A percentile compares a stretch with the other conserved stretches of the same genome.
These are phyloP conservation scores for Thomomys bottae DNA, from an alignment of 2,113 vertebrate genomes.

Conservation along the genomic window DNA sequence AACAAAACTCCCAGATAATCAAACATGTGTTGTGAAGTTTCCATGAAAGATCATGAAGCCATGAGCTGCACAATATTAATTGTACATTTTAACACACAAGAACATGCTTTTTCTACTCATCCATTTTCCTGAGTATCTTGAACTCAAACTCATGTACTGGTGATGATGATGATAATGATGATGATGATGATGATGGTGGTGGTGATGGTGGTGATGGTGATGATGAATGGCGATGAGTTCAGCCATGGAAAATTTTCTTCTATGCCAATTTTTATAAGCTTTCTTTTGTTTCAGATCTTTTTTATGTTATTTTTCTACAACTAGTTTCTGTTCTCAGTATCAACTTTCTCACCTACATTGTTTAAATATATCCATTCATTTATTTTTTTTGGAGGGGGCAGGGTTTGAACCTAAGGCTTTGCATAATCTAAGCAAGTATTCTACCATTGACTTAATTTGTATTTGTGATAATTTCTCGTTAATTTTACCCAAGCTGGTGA, in stretches of 20 bases:
- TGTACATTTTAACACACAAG: not conserved
- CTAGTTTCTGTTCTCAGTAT: not conserved
- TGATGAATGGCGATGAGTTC: not conserved
- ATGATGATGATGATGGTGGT: not conserved
- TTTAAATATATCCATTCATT: not conserved
- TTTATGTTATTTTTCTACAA: not conserved
- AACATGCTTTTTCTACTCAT: not conserved
- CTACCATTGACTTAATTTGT: too few species aligned
- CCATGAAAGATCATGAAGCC: not conserved
- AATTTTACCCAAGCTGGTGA: too few species aligned
- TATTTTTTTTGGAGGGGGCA: too few species aligned
- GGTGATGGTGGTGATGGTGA: not conserved
- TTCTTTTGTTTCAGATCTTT: not conserved
- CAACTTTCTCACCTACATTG: not conserved
- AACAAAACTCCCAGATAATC: not conserved
- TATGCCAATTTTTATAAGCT: not conserved
- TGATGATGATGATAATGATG: not conserved
- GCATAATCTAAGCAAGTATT: too few species aligned
- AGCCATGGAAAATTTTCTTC: not conserved
- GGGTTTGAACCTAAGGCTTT: too few species aligned
- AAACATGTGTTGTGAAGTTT: not conserved
- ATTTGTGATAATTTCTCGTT: too few species aligned
- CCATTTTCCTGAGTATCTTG: not conserved
- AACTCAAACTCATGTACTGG: not conserved
- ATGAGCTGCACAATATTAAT: not conserved